Base-by-base conservation (phyloP, 2,888 invertebrate genomes). In the Notocelia uddmanniana region DNA sequence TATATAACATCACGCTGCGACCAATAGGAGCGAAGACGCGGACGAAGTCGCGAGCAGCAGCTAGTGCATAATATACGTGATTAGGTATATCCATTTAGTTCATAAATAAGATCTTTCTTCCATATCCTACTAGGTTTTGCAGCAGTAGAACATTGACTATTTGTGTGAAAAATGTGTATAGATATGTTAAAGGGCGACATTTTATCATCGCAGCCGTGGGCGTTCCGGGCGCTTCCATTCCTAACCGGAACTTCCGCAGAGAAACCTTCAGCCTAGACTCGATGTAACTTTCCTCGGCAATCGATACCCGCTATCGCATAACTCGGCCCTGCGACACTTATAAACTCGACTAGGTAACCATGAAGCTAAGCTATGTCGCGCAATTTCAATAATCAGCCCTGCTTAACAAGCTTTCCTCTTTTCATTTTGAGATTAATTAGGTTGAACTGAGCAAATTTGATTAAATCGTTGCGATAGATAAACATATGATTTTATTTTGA, bases 221-320 rank as follows among this genome's bases (percentile, higher is more conserved):
- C 69, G 72, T 74, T 77, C 76, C 76, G 77, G 80, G 79, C 80
- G 80, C 84, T 82, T 85, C 84, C 80, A 81, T 82, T 83, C 79
- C 67, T 74, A 86, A 80, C 86, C 90, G 87, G 89, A 88, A 88
- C 86, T 84, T 79, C 81, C 80, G 83, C 60, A 80, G 84, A 84
- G 89, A 90, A 89, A 91, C 57, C 74, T 78, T 74, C 74, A 71
- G 74, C 76, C 77, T 45, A 72, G 57, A 19, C 60, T 54, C n/a
- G 21, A 69, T 63, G 71, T 68, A 69, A 74, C 77, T 78, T 79
- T 80, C 79, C 78, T 75, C 78, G 78, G 78, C 79, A 82, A 77
- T 77, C 75, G 79, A 82, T 81, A 87, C 83, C 71, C 60, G 82
- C 81, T 87, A 88, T 89, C 88, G 76, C 73, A 78, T 90, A 80